Evolutionary conservation across 1,140 invertebrate species (phyloP).

Genomic region (Drosophila setifemur): DNA sequence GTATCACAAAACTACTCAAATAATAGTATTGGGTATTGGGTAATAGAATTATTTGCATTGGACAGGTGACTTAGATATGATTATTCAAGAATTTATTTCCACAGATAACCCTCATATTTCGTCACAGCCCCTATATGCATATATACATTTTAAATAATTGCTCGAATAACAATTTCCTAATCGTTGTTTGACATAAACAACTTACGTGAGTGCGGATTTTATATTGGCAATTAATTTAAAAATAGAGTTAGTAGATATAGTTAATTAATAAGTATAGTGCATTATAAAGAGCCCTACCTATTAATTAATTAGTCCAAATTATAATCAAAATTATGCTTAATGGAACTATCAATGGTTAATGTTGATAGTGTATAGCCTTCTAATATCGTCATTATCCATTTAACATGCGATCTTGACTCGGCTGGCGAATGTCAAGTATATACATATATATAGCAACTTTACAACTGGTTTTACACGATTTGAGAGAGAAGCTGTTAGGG

Average conservation of each 20-base stretch:
- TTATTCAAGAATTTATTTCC: not conserved
- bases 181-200: constrained; percentile 40
- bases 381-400: not conserved
- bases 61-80: constrained; percentile 5
- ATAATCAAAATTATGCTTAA: not conserved
- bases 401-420: constrained; percentile 29
- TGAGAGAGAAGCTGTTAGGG: constrained; percentile 15
- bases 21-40: constrained; percentile 5
- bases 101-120: constrained; percentile 49
- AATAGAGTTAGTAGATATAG: constrained; percentile 2
- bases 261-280: not conserved
- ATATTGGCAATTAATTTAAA: not conserved
- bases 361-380: not conserved
- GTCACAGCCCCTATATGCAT: constrained; percentile 13
- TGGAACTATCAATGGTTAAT: not conserved
- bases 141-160: constrained; percentile 14
- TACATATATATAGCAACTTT: not conserved
- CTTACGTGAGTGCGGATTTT: constrained; percentile 9
- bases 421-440: constrained; percentile 5
- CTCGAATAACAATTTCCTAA: constrained; percentile 35
- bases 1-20: constrained; percentile 10
- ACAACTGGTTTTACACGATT: constrained; percentile 25
- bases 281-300: too few species aligned
- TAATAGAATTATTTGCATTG: not conserved
- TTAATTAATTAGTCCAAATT: not conserved